A percentile compares a stretch with the other conserved stretches of the same genome.
Conservation (phyloP, 2,797 vertebrate species). For the Phyllotis vaccarum region DNA sequence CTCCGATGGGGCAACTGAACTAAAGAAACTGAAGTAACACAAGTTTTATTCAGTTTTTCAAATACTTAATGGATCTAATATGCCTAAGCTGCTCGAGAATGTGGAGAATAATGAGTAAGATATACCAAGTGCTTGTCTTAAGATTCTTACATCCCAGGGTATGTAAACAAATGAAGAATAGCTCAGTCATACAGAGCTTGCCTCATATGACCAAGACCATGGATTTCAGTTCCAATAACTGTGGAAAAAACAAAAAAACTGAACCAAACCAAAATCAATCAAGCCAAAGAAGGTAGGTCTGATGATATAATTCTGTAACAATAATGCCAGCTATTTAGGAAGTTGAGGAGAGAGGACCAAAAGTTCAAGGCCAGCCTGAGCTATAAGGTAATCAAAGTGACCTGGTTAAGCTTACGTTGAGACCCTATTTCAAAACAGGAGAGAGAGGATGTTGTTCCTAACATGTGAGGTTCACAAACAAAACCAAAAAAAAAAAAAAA, state of each 20-base stretch:
- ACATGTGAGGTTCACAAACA: background rate
- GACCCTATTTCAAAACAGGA: background rate
- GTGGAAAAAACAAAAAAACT: background rate
- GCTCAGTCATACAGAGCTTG: background rate
- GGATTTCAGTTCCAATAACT: background rate
- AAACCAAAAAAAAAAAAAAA: background rate
- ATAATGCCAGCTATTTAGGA: background rate
- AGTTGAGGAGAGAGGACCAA: background rate
- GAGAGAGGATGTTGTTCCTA: background rate
- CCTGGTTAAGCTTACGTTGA: background rate
- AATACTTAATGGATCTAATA: slow-evolving; percentile 1
- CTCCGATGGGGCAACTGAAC: background rate
- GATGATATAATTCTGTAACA: background rate
- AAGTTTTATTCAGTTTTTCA: slow-evolving; percentile 50
- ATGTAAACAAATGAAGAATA: background rate
- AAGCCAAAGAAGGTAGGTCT: background rate
- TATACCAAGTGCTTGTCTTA: background rate
- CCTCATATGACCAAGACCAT: background rate
- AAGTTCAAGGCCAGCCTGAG: background rate
- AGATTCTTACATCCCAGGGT: background rate
- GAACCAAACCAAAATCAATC: background rate
- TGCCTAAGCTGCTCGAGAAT: background rate
- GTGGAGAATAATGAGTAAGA: background rate
- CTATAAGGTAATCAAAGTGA: background rate
- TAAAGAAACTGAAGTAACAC: background rate